Base-by-base conservation (phyloP, 2,113 vertebrate genomes). In the Ahaetulla prasina region DNA sequence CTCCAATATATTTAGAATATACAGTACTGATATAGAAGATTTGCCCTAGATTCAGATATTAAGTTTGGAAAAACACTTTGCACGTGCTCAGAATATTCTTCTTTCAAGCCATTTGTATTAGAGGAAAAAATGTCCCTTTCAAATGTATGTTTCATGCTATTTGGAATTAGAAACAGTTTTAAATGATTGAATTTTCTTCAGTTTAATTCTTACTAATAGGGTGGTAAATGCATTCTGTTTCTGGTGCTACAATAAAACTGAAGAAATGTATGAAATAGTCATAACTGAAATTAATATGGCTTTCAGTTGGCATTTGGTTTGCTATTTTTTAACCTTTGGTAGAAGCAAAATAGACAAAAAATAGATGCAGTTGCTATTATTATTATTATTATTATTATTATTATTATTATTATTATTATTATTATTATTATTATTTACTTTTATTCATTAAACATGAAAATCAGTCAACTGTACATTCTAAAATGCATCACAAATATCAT, bases 311-410 rank as follows among this genome's bases (percentile, higher is more conserved):
- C 10, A 22, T 95, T 94, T 43, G 0, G 52, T 27, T 74, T 53
- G 89, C 88, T 91, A 85, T 87, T 94, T 85, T 74, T 85, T 95
- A 2, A 94, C 8, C 35, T 57, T 90, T 89, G n/a, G 1, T 49
- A 45, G 50, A 23, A 30, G 27, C 92, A 85, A 94, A 95, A 96
- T 4, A 22, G 87, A 92, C 22, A 94, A 93, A 2, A 87, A 95
- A 80, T 60, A 60, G 89, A 47, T 89, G 49, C 94, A 80, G 43
- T 93, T 45, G 6, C n/a, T 45, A 45, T 45, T 45, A 45, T 45
- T 4, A 45, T 45, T 45, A 45, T 45, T 45, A 45, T 45, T 4
- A 45, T 45, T 45, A 45, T 45, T 45, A 45, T 45, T 3, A 45
- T 45, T 45, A 45, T 45, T 45, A 45, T 45, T 3, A 45, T 45